Percentiles rank a stretch among this genome's conserved stretches.
phyloP scores from a whole-genome alignment of 2,113 vertebrate genomes.

The Laterallus jamaicensis region DNA sequence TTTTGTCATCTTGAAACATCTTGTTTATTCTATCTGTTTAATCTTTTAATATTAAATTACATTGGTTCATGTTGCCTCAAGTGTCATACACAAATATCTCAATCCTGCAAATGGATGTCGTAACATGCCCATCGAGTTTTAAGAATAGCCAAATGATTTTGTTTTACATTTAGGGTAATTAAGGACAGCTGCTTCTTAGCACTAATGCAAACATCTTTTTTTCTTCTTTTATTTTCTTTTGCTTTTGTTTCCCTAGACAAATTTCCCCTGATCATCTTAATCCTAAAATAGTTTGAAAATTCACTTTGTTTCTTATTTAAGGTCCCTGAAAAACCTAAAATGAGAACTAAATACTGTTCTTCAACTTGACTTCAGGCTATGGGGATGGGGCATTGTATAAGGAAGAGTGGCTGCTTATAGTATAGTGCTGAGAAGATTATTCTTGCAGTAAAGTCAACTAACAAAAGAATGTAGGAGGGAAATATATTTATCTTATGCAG shows the following conservation, averaged over 20 bases:
- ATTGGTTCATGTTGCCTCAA: neutral
- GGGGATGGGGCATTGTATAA: neutral
- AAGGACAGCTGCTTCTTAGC: neutral
- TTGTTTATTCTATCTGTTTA: neutral
- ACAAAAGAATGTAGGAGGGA: neutral
- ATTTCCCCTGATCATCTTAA: neutral
- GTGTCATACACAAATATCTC: neutral
- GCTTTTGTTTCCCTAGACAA: neutral
- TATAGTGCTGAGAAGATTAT: neutral
- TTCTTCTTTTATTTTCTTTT: too few species aligned
- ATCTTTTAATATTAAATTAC: neutral
- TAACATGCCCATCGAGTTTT: neutral
- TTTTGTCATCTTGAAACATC: neutral
- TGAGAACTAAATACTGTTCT: fast-evolving
- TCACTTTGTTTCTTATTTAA: neutral
- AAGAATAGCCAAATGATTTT: neutral
- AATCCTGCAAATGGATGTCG: neutral
- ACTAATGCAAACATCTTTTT: neutral
- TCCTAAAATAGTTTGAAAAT: neutral
- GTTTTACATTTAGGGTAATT: neutral
- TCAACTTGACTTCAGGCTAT: neutral
- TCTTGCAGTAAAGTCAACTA: too few species aligned
- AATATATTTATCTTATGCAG: neutral
- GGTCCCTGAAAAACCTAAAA: neutral
- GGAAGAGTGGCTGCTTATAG: neutral